Conservation (phyloP, 2,797 vertebrate species). For the Sebastiscus albofasciatus region DNA sequence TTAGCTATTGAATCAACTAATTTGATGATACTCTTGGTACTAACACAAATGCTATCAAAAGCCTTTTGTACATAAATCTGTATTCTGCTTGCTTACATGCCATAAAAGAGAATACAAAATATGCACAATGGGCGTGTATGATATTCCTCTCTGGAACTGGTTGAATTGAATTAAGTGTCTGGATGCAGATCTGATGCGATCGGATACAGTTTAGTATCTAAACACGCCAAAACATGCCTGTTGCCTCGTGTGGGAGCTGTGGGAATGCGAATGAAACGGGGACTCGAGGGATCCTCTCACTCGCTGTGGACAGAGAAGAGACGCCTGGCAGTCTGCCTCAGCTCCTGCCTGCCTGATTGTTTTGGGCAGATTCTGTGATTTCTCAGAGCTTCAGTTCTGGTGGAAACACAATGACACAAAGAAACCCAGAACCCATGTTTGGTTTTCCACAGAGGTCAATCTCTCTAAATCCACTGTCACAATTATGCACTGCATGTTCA, state of each 20-base stretch:
- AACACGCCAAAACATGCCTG: slow-evolving; percentile 40
- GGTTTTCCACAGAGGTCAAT: slow-evolving; percentile 27
- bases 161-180: slow-evolving; percentile 6
- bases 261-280: slow-evolving; percentile 32
- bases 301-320: slow-evolving; percentile 29
- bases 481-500: slow-evolving; percentile 23
- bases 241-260: slow-evolving; percentile 39
- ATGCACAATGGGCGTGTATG: background rate
- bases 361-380: slow-evolving; percentile 40
- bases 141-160: background rate
- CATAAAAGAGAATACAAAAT: background rate
- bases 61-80: background rate
- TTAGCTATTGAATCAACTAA: background rate
- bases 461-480: slow-evolving; percentile 26
- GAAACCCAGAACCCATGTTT: slow-evolving; percentile 20
- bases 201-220: slow-evolving; percentile 27
- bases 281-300: slow-evolving; percentile 24
- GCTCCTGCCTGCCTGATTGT: slow-evolving; percentile 20
- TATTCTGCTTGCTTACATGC: background rate
- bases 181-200: slow-evolving; percentile 22
- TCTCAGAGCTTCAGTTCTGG: slow-evolving; percentile 5
- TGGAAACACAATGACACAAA: background rate
- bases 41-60: background rate
- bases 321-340: slow-evolving; percentile 33
- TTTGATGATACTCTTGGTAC: background rate